phyloP scores from a whole-genome alignment of 2,113 vertebrate genomes.

The Hystrix brachyura region DNA sequence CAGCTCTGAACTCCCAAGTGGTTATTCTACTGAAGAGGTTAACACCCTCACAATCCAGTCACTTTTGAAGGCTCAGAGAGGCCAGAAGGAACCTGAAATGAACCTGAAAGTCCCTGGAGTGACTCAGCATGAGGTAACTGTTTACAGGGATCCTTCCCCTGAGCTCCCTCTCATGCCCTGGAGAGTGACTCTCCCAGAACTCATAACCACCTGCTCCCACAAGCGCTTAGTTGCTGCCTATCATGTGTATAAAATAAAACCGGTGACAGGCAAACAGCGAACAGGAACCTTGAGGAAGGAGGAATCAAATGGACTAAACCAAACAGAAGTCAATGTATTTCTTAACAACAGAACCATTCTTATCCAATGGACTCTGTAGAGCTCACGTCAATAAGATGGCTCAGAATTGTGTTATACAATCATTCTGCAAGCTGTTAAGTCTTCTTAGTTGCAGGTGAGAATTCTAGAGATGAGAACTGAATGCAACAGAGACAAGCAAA shows the following conservation, averaged over 20 bases:
- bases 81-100: neutral
- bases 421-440: neutral
- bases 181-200: neutral
- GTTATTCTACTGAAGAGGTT: neutral
- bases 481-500: neutral
- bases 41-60: neutral
- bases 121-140: neutral
- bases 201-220: neutral
- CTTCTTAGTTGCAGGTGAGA: neutral
- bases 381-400: neutral
- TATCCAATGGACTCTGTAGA: neutral
- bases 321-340: neutral
- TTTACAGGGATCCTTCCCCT: neutral
- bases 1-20: neutral
- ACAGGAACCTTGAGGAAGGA: neutral
- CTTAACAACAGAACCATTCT: neutral
- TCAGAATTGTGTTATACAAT: neutral
- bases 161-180: neutral
- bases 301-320: neutral
- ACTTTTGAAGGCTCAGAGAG: neutral
- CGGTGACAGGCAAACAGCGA: neutral
- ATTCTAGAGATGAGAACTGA: neutral
- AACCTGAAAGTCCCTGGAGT: neutral
- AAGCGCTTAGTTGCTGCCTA: neutral
- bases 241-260: neutral